Evolutionary conservation across 2,888 invertebrate species (phyloP).

Genomic region (Oxyteleia sp.): DNA sequence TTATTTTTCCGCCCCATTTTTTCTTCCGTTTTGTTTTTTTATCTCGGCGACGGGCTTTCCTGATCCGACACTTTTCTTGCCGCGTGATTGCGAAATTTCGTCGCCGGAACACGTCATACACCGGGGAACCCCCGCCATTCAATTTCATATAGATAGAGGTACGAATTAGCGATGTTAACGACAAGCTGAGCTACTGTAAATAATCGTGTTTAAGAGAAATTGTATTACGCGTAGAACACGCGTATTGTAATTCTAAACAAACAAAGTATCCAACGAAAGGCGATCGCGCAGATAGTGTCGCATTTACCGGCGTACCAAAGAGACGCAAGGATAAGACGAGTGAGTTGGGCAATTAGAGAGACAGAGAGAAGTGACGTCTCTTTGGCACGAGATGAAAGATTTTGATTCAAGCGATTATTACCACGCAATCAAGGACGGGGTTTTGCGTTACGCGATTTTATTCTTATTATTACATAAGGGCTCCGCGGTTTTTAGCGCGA

Average conservation of each 20-base stretch:
- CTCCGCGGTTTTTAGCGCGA: conserved; percentile 17
- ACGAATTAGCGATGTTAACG: conserved; percentile 74
- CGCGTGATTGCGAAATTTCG: background rate
- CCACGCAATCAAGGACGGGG: conserved; percentile 15
- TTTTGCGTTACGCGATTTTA: conserved; percentile 22
- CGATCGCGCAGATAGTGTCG: conserved; percentile 75
- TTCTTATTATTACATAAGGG: conserved; percentile 23
- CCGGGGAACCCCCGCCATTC: conserved; percentile 11
- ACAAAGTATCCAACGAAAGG: conserved; percentile 72
- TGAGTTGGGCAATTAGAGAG: no score
- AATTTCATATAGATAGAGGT: conserved; percentile 79
- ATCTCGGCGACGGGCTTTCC: background rate
- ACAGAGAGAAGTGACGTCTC: conserved; percentile 39
- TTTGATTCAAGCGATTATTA: conserved; percentile 37
- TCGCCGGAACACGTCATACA: background rate
- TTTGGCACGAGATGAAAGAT: conserved; percentile 76
- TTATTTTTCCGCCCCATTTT: conserved; percentile 67
- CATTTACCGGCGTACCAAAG: conserved; percentile 52
- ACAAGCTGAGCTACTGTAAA: conserved; percentile 81
- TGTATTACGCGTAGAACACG: conserved; percentile 71
- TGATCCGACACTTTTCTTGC: background rate
- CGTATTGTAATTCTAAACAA: conserved; percentile 52
- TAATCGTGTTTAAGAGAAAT: conserved; percentile 83
- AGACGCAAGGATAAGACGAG: no score
- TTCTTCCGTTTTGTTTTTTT: conserved; percentile 54